Evolutionary conservation across 1,140 invertebrate genomes (phyloP), one percentile per base, ranked within the genome.

Genomic region (Heterodera carotae): DNA sequence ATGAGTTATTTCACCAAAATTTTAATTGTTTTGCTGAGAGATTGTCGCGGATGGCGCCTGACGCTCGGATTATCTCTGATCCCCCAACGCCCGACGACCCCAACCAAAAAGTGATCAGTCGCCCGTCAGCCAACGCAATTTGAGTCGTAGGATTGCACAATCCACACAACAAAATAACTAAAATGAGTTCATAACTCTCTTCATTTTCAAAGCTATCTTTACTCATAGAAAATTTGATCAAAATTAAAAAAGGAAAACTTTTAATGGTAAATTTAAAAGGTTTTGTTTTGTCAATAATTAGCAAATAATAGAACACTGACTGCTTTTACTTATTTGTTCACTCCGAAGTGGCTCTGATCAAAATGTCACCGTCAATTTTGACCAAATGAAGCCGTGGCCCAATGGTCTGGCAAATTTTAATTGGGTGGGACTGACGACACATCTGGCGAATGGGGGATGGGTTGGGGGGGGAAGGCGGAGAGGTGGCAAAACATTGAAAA

Each of bases 1-100:
- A 18, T 22, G 48, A 56, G 48, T 56, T 56, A 22, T 56, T 56
- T 56, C 22, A 56, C 48, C 48, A 56, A 15, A 6, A 56, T 56
- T 56, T 56, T 56, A 56, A 56, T 56, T 56, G 48, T 56, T 56
- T 56, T 56, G 48, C 48, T 56, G 48, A 43, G 48, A 56, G 48
- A 56, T 56, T 56, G 18, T 56, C 5, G 48, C 48, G 48, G 48
- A 56, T 56, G 15, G 48, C 12, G 15, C 48, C 48, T 56, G 15
- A 18, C 12, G 15, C 48, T 18, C 48, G 48, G 48, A 56, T 56
- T 56, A 56, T 56, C 48, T 22, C 39, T 43, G 15, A 15, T 22
- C 15, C 12, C 48, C 48, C 48, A 56, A 22, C 48, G 48, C 48
- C 48, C 48, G 48, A 15, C 48, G 39, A 43, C 48, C 48, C 48